Conservation (phyloP, 2,797 vertebrate genomes). For the Bufotes viridis region DNA sequence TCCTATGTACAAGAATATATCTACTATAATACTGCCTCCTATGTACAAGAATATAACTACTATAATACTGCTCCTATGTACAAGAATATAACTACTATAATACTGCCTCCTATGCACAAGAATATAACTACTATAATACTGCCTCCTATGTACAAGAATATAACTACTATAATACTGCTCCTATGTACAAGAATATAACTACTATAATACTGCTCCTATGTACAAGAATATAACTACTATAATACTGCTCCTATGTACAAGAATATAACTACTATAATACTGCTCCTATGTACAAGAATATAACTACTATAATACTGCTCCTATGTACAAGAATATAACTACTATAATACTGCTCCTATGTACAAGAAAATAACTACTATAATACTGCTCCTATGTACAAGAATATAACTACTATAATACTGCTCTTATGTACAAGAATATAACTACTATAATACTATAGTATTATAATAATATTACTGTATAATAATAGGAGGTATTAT, state of each 20-base stretch:
- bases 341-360: not conserved
- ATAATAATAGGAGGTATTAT: too few species aligned
- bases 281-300: not conserved
- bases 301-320: too few species aligned
- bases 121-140: slow-evolving; percentile 28
- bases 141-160: slow-evolving; percentile 13
- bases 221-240: slow-evolving; percentile 8
- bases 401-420: not conserved
- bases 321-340: slow-evolving; percentile 1
- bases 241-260: not conserved
- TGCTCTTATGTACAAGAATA: not conserved
- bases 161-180: slow-evolving; percentile 8
- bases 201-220: not conserved
- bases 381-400: not conserved
- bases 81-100: slow-evolving; percentile 4
- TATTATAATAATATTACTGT: too few species aligned
- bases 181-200: slow-evolving; percentile 1
- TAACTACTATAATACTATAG: slow-evolving; percentile 14
- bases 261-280: slow-evolving; percentile 5
- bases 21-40: not conserved
- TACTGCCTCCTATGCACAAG: not conserved
- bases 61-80: slow-evolving; percentile 4
- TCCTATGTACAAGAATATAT: not conserved
- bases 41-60: not conserved
- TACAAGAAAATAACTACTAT: not conserved